Evolutionary conservation across 1,140 invertebrate genomes (phyloP).

Genomic region (Himalopsyche phryganea): DNA sequence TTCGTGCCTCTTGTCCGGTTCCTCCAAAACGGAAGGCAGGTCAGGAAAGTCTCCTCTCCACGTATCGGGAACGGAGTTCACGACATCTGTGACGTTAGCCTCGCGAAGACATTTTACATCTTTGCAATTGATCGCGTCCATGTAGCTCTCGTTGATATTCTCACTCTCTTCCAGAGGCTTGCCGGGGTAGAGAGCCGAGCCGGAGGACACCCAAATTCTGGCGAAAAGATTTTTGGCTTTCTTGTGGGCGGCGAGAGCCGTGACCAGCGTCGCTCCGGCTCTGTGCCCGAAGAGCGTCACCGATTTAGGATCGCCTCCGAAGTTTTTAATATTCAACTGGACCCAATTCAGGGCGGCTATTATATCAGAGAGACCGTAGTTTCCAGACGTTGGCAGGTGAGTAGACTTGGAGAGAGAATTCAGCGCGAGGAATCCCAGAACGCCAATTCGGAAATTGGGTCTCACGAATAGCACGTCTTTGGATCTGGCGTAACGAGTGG

Average conservation of each 20-base stretch:
- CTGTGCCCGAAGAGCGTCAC: slow-evolving; percentile 79
- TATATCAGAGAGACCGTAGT: slow-evolving; percentile 81
- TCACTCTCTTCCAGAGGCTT: slow-evolving; percentile 59
- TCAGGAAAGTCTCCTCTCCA: slow-evolving; percentile 63
- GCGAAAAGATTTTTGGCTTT: slow-evolving; percentile 59
- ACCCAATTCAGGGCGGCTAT: slow-evolving; percentile 76
- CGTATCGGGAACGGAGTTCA: slow-evolving; percentile 63
- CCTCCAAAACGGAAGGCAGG: slow-evolving; percentile 58
- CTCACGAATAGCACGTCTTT: slow-evolving; percentile 79
- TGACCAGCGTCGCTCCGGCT: slow-evolving; percentile 74
- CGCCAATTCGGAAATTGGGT: slow-evolving; percentile 74
- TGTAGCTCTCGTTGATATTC: slow-evolving; percentile 56
- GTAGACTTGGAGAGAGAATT: slow-evolving; percentile 64
- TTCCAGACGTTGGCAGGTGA: slow-evolving; percentile 75
- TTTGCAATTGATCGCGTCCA: slow-evolving; percentile 53
- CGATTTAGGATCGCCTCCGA: slow-evolving; percentile 72
- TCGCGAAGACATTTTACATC: slow-evolving; percentile 58
- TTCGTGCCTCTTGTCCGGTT: slow-evolving; percentile 58
- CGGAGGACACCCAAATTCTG: slow-evolving; percentile 70
- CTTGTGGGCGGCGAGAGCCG: slow-evolving; percentile 55
- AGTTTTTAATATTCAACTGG: slow-evolving; percentile 73
- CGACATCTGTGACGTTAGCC: slow-evolving; percentile 60
- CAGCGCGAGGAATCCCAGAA: slow-evolving; percentile 74
- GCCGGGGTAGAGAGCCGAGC: slow-evolving; percentile 65
- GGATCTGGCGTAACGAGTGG: slow-evolving; percentile 63